A percentile compares a stretch with the other conserved stretches of the same genome.
Conservation (phyloP, 2,888 invertebrate genomes). For the Acleris literana region DNA sequence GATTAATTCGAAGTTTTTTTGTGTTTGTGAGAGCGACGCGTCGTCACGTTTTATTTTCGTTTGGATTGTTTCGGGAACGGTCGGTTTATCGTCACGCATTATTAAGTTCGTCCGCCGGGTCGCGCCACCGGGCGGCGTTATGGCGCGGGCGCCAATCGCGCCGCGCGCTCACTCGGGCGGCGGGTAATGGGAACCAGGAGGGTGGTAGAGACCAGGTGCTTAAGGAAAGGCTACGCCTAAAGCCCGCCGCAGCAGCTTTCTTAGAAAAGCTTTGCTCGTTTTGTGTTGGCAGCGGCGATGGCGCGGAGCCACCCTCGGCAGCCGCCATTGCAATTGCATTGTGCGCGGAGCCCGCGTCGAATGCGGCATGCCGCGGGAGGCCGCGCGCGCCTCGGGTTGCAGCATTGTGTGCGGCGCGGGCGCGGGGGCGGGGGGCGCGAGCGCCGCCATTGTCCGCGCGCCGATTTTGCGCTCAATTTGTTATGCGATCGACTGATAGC, state of each 20-base stretch:
- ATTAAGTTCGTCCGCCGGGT: slow-evolving; percentile 11
- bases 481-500: slow-evolving; percentile 55
- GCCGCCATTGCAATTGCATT: slow-evolving; percentile 40
- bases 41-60: slow-evolving; percentile 29
- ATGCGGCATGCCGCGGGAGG: slow-evolving; percentile 55
- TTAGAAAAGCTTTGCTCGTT: slow-evolving; percentile 20
- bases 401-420: slow-evolving; percentile 68
- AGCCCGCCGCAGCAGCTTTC: slow-evolving; percentile 20
- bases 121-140: slow-evolving; percentile 8
- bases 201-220: slow-evolving; percentile 18
- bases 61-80: slow-evolving; percentile 30
- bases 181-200: slow-evolving; percentile 3
- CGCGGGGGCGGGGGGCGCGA: slow-evolving; percentile 38
- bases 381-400: slow-evolving; percentile 56
- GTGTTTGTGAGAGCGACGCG: slow-evolving; percentile 14
- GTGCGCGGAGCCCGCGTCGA: slow-evolving; percentile 48
- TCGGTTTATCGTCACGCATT: slow-evolving; percentile 23
- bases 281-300: slow-evolving; percentile 24
- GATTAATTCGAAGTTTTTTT: slow-evolving; percentile 26
- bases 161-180: background rate
- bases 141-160: slow-evolving; percentile 14
- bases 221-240: slow-evolving; percentile 17
- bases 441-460: slow-evolving; percentile 47
- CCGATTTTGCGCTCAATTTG: slow-evolving; percentile 70
- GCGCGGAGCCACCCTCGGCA: slow-evolving; percentile 26